These are phyloP conservation scores for Sussaba pulchella DNA, from an alignment of 2,888 invertebrate species.

Conservation along the genomic window DNA sequence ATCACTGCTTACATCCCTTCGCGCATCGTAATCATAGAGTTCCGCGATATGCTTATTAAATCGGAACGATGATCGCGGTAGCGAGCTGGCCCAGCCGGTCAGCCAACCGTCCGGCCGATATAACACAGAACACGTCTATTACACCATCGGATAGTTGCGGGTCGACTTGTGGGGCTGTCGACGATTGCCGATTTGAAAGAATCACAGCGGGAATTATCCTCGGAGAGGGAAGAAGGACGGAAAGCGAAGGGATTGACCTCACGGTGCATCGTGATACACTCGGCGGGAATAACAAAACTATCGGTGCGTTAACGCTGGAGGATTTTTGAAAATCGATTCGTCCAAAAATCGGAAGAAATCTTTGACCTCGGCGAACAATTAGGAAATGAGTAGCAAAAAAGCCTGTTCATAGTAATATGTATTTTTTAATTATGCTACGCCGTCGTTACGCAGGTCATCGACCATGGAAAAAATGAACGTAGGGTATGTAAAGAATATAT, in stretches of 20 bases:
- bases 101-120: slow-evolving; percentile 9
- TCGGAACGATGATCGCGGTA: slow-evolving; percentile 68
- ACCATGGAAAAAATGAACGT: too few species aligned
- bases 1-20: slow-evolving; percentile 1
- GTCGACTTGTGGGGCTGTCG: slow-evolving; percentile 11
- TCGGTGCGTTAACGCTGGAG: too few species aligned
- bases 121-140: slow-evolving; percentile 50
- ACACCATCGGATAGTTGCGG: slow-evolving; percentile 39
- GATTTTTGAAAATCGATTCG: too few species aligned
- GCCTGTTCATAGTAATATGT: too few species aligned
- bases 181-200: slow-evolving; percentile 48
- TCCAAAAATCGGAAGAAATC: too few species aligned
- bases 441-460: too few species aligned
- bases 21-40: slow-evolving; percentile 66
- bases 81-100: too few species aligned
- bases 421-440: too few species aligned
- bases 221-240: background rate
- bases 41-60: slow-evolving; percentile 79
- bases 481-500: too few species aligned
- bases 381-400: too few species aligned
- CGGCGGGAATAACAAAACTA: too few species aligned
- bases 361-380: too few species aligned
- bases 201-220: background rate
- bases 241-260: background rate
- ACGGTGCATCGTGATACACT: slow-evolving; percentile 11